phyloP scores from a whole-genome alignment of 1,140 invertebrate species.

The Plectus sambesii region DNA sequence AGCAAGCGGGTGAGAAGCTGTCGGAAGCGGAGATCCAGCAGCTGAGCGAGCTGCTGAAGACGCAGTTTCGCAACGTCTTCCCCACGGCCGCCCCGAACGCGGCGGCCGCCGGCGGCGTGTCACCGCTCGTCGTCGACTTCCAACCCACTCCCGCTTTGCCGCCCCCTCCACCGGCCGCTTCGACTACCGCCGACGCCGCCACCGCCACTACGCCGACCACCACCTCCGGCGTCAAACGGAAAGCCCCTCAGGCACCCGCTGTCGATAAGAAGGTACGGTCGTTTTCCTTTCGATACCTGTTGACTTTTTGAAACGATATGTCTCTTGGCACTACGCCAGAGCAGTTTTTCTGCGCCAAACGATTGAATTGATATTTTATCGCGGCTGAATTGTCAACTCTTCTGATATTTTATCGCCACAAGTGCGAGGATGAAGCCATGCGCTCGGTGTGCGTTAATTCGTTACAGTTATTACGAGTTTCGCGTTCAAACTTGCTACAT shows the following conservation, averaged over 20 bases:
- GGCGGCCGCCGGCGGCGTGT: constrained; percentile 18
- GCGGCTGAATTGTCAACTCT: too few relatives aligned
- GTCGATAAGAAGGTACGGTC: too few relatives aligned
- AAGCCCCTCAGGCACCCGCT: neutral
- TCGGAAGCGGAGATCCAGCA: constrained; percentile 4
- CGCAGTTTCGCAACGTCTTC: constrained; percentile 1
- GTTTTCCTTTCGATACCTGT: too few relatives aligned
- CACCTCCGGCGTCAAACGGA: neutral
- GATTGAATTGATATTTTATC: too few relatives aligned
- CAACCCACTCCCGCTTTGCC: constrained; percentile 11
- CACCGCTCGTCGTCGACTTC: constrained; percentile 15
- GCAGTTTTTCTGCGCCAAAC: too few relatives aligned
- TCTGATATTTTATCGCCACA: too few relatives aligned
- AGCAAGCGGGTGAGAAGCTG: neutral
- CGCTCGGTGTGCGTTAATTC: too few relatives aligned
- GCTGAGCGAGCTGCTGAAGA: neutral
- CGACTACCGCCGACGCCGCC: constrained; percentile 11
- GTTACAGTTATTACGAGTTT: too few relatives aligned
- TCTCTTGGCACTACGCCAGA: too few relatives aligned
- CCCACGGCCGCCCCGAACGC: constrained; percentile 30
- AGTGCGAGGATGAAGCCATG: too few relatives aligned
- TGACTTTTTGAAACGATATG: too few relatives aligned
- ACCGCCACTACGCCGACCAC: constrained; percentile 7
- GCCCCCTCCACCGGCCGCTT: constrained; percentile 32
- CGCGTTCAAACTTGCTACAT: too few relatives aligned